Percentiles rank a stretch among this genome's conserved stretches.
Conservation (phyloP, 2,113 vertebrate genomes). For the Melanerpes formicivorus region DNA sequence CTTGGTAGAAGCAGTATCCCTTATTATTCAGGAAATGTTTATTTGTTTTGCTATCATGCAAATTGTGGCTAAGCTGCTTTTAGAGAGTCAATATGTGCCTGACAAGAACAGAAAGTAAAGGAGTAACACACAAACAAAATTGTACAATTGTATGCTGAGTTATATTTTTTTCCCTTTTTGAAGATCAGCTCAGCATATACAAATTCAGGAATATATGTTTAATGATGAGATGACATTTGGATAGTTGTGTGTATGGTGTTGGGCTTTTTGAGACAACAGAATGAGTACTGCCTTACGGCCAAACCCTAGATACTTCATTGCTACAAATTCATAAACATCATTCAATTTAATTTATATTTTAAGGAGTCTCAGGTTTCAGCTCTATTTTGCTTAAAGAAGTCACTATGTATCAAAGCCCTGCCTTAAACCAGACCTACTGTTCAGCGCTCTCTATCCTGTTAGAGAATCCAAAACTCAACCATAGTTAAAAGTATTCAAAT, state of each 20-base stretch:
- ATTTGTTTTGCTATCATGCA: too few species aligned
- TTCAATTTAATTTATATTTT: neutral
- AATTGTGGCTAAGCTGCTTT: neutral
- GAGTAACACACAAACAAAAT: neutral
- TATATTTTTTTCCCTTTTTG: neutral
- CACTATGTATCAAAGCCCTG: neutral
- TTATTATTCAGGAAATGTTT: neutral
- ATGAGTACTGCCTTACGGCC: neutral
- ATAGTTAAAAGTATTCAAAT: neutral
- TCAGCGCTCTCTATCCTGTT: neutral
- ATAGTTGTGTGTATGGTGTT: neutral
- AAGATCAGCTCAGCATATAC: neutral
- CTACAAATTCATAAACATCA: neutral
- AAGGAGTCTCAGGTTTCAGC: neutral
- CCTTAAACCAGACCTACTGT: neutral
- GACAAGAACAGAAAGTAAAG: neutral
- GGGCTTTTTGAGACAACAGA: neutral
- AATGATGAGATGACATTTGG: neutral
- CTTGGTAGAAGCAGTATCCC: neutral
- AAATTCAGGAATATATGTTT: neutral
- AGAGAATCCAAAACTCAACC: neutral
- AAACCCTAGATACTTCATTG: neutral
- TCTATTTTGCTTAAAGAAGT: neutral
- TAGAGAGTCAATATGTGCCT: neutral
- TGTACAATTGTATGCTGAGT: neutral